Evolutionary conservation across 2,113 vertebrate genomes (phyloP).

Genomic region (Myrmophylax atrothorax): DNA sequence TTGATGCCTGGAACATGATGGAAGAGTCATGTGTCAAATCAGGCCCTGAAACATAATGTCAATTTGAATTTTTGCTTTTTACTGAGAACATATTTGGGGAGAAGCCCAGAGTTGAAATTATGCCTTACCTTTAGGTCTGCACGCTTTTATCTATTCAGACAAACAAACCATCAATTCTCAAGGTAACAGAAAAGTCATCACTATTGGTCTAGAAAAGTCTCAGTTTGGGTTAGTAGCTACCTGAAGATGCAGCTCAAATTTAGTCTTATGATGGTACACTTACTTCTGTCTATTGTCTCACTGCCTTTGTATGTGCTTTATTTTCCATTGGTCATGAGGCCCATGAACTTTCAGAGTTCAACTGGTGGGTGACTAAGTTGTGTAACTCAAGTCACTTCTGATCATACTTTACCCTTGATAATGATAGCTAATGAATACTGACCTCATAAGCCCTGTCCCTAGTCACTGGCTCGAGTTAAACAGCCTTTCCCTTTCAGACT

Average conservation of each 20-base stretch:
- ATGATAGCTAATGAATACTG: not conserved
- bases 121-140: not conserved
- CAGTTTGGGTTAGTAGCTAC: not conserved
- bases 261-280: rapidly evolving
- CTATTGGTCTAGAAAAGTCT: not conserved
- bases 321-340: not conserved
- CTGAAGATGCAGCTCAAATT: not conserved
- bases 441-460: not conserved
- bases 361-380: not conserved
- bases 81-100: not conserved
- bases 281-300: not conserved
- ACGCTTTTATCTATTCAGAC: not conserved
- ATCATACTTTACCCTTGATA: not conserved
- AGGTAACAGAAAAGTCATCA: not conserved
- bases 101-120: not conserved
- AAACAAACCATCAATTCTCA: not conserved
- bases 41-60: not conserved
- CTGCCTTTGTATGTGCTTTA: not conserved
- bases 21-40: not conserved
- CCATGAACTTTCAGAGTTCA: not conserved
- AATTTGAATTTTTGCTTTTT: not conserved
- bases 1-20: not conserved
- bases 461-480: not conserved
- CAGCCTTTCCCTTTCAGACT: not conserved
- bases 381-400: not conserved